These are phyloP conservation scores for Lontra canadensis DNA, from an alignment of 2,113 vertebrate genomes.

Conservation along the genomic window DNA sequence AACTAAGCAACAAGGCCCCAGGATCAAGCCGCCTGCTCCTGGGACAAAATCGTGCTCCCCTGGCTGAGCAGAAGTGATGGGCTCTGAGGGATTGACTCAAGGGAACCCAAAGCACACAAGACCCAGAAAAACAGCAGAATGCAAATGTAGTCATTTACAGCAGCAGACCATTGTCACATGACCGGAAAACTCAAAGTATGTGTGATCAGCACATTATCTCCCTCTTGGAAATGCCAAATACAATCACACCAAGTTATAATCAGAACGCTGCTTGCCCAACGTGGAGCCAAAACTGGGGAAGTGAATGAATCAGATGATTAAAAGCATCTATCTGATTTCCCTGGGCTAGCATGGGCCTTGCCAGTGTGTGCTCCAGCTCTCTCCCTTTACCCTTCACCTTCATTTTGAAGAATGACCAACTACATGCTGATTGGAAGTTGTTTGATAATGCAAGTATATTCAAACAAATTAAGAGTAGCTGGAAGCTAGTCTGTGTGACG, in stretches of 20 bases:
- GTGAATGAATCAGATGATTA: not conserved
- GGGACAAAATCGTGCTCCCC: not conserved
- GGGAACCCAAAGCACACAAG: not conserved
- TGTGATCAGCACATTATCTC: constrained; percentile 9
- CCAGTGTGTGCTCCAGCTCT: not conserved
- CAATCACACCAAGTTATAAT: not conserved
- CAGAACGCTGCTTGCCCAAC: not conserved
- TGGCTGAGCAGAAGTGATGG: not conserved
- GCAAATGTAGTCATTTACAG: not conserved
- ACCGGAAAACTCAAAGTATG: not conserved
- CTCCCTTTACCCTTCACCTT: not conserved
- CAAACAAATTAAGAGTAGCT: not conserved
- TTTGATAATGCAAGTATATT: not conserved
- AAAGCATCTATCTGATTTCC: not conserved
- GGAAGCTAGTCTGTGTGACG: not conserved
- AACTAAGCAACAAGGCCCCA: not conserved
- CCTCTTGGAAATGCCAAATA: not conserved
- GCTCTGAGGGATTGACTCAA: not conserved
- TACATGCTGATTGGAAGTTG: not conserved
- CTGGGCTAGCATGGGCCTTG: rapidly evolving
- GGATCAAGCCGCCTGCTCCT: not conserved
- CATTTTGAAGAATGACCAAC: not conserved
- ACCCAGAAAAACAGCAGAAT: not conserved
- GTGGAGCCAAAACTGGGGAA: not conserved
- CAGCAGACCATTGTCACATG: not conserved